A percentile compares a stretch with the other conserved stretches of the same genome.
These are phyloP conservation scores for Amphimallon solstitiale DNA, from an alignment of 2,888 invertebrate species.

Conservation along the genomic window DNA sequence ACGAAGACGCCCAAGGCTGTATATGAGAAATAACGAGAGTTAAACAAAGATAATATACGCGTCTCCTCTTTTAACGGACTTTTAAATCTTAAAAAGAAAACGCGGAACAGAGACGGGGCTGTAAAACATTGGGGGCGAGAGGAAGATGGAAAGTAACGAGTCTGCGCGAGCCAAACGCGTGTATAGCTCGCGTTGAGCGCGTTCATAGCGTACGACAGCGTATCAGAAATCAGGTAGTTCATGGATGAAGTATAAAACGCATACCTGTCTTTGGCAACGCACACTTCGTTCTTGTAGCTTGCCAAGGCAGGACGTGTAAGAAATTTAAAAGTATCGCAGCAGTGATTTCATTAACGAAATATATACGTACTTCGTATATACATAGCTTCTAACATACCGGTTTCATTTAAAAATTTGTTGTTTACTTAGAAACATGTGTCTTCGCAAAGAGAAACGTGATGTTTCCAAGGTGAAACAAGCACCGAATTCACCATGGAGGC, in stretches of 20 bases:
- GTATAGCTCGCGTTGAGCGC: conserved; percentile 60
- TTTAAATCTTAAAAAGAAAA: conserved; percentile 10
- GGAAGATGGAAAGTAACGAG: conserved; percentile 4
- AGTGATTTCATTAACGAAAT: not conserved
- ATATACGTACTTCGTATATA: not conserved
- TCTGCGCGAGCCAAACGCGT: conserved; percentile 60
- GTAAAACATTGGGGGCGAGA: not conserved
- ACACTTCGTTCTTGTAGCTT: conserved; percentile 51
- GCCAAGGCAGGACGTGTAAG: conserved; percentile 27
- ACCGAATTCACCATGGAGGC: conserved; percentile 69
- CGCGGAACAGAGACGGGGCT: not conserved
- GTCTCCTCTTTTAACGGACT: conserved; percentile 30
- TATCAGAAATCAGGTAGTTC: conserved; percentile 45
- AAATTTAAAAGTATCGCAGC: not conserved
- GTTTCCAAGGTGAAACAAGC: conserved; percentile 57
- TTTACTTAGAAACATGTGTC: conserved; percentile 15
- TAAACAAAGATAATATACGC: conserved; percentile 6
- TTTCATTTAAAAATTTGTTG: not conserved
- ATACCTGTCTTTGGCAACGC: conserved; percentile 51
- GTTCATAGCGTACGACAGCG: conserved; percentile 53
- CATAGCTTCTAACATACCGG: not conserved
- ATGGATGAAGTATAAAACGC: conserved; percentile 54
- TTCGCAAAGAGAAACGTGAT: conserved; percentile 39
- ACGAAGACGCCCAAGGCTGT: not conserved
- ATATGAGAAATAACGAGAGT: not conserved